These are phyloP conservation scores for chimpanzee (Pan troglodytes) DNA, from an alignment of 2,113 vertebrate genomes.

Conservation along the genomic window DNA sequence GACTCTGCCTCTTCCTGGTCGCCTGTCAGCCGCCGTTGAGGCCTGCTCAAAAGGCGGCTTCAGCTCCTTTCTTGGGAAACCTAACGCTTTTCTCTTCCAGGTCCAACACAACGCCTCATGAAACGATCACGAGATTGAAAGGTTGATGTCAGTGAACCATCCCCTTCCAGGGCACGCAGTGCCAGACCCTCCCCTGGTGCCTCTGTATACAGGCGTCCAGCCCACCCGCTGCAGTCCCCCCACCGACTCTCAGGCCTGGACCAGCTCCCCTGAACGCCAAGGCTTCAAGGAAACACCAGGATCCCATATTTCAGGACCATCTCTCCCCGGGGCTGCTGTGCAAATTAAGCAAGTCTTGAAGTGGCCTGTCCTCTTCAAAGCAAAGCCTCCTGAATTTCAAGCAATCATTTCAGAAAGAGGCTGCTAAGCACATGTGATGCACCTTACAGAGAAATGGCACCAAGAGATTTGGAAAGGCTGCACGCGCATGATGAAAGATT, in stretches of 20 bases:
- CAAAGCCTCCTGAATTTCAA: not conserved
- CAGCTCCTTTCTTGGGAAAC: not conserved
- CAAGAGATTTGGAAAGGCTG: not conserved
- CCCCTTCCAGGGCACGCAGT: not conserved
- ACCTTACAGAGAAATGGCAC: not conserved
- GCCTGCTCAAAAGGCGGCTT: not conserved
- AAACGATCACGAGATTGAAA: not conserved
- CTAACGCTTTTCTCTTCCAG: not conserved
- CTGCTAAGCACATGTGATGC: not conserved
- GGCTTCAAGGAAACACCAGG: not conserved
- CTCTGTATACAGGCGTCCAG: not conserved
- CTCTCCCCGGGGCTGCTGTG: not conserved
- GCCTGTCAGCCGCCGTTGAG: no score
- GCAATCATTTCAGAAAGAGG: not conserved
- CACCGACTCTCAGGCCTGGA: not conserved
- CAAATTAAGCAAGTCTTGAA: constrained; percentile 28
- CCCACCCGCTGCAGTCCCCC: not conserved
- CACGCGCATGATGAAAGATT: accelerated
- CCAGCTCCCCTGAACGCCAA: accelerated
- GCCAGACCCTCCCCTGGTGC: not conserved
- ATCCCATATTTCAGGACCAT: not conserved
- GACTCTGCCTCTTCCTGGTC: not conserved
- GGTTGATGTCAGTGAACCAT: not conserved
- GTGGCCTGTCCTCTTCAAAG: not conserved
- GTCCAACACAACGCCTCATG: not conserved